Evolutionary conservation across 2,888 invertebrate species (phyloP), one percentile per base, ranked within the genome.

Genomic region (Agelastica alni): DNA sequence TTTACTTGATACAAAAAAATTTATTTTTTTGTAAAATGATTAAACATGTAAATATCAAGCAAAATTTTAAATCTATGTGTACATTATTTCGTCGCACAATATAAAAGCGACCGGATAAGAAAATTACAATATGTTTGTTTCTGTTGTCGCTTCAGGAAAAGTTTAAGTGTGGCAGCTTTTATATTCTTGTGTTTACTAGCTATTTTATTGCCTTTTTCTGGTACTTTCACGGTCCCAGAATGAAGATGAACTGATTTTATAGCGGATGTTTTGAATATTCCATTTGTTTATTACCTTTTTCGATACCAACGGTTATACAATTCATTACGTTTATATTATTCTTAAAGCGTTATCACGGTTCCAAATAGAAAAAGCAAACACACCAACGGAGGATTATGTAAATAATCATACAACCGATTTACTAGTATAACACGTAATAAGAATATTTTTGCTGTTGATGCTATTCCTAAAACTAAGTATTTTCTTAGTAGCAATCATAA

Each of bases 241-340:
- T 14, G 18, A 43, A 43, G 43, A 43, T 17, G 43, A 43, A 30
- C 30, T 43, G 43, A 43, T 43, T 43, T 43, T 43, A 43, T 43
- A 28, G 43, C 43, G 14, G 30, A 16, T 43, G 31, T 31, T 43
- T n/a, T 7, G 30, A n/a, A 17, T 16, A 43, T 43, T 43, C 28
- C 17, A 43, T 43, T 43, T 31, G 31, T 43, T 31, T 31, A 17
- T 43, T 16, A 14, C 28, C 17, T 31, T 17, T 31, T 43, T 43
- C 14, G 10, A 31, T 26, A 5, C 30, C 17, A 31, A 18, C 18
- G 7, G 22, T 42, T 42, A 18, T 20, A 18, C 10, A 17, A 41
- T 26, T 26, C 13, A 22, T 16, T 36, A 16, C 12, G 2, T 36
- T 36, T 5, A 16, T n/a, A n/a, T n/a, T n/a, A n/a, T n/a, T n/a